phyloP scores from a whole-genome alignment of 2,888 invertebrate genomes.

The Drosophila kambysellisi region DNA sequence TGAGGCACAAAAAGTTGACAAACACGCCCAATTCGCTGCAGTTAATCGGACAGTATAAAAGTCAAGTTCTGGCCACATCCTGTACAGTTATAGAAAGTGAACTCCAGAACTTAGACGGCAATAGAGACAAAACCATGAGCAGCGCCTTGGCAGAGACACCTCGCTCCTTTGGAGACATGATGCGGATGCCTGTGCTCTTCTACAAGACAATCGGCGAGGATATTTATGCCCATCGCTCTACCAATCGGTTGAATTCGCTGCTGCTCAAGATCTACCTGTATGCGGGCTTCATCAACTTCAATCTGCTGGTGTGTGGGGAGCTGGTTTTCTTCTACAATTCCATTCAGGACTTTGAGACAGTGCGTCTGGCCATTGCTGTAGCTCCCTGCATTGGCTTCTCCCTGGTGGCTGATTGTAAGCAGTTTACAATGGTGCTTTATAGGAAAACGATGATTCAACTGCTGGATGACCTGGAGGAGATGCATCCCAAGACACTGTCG shows the following conservation, averaged over 20 bases:
- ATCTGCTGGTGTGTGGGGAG: constrained; percentile 71
- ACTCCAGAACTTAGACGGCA: background rate
- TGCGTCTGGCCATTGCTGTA: constrained; percentile 77
- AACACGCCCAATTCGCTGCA: constrained; percentile 47
- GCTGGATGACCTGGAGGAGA: constrained; percentile 72
- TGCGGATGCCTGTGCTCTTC: constrained; percentile 69
- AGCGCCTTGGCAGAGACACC: constrained; percentile 14
- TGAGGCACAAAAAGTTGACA: constrained; percentile 62
- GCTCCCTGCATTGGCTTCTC: constrained; percentile 82
- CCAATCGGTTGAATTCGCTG: constrained; percentile 29
- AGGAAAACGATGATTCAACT: constrained; percentile 60
- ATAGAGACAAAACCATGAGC: constrained; percentile 35
- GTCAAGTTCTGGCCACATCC: constrained; percentile 9
- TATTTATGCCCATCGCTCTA: constrained; percentile 70
- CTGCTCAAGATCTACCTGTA: constrained; percentile 63
- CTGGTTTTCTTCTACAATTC: constrained; percentile 70
- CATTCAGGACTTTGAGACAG: constrained; percentile 65
- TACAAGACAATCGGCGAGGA: constrained; percentile 77
- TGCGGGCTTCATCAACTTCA: constrained; percentile 73
- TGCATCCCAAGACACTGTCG: constrained; percentile 71
- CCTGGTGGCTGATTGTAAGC: constrained; percentile 76
- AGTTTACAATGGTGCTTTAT: constrained; percentile 65
- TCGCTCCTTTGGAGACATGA: constrained; percentile 61
- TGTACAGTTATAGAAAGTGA: constrained; percentile 15
- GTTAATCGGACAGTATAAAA: constrained; percentile 35